These are phyloP conservation scores for Hydra vulgaris DNA, from an alignment of 30 jellyfish, hydroid and myxozoan genomes.

Conservation along the genomic window DNA sequence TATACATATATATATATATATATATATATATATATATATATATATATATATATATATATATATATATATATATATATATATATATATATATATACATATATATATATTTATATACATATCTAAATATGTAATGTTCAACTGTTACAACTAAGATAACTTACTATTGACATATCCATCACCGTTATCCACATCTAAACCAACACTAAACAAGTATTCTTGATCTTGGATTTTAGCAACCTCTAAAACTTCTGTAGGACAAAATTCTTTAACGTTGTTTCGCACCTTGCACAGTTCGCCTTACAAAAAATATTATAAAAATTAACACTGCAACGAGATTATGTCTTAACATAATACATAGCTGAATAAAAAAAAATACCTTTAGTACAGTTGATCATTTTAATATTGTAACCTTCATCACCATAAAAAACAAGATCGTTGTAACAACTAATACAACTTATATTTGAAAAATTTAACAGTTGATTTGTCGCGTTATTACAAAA, in stretches of 20 bases:
- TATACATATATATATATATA: too few relatives aligned
- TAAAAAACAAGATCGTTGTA: constrained; percentile 40
- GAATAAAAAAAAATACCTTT: too few relatives aligned
- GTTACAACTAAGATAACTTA: background rate
- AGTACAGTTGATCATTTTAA: constrained; percentile 41
- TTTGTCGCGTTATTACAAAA: background rate
- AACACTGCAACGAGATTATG: background rate
- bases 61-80: too few relatives aligned
- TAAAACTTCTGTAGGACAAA: constrained; percentile 73
- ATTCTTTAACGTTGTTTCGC: constrained; percentile 64
- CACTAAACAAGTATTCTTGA: constrained; percentile 42
- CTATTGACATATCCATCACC: constrained; percentile 77
- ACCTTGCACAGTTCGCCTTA: constrained; percentile 50
- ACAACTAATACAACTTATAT: constrained; percentile 54
- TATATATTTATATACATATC: too few relatives aligned
- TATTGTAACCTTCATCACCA: constrained; percentile 92
- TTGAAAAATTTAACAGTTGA: constrained; percentile 2
- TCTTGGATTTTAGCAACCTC: constrained; percentile 32
- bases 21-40: too few relatives aligned
- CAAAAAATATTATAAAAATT: background rate
- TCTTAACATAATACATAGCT: too few relatives aligned
- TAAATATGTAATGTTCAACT: too few relatives aligned
- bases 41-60: too few relatives aligned
- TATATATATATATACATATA: too few relatives aligned
- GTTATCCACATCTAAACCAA: constrained; percentile 71